Percentiles rank a stretch among this genome's conserved stretches.
Evolutionary conservation across 2,113 vertebrate species (phyloP).

Genomic region (Eudyptes chrysolophus): DNA sequence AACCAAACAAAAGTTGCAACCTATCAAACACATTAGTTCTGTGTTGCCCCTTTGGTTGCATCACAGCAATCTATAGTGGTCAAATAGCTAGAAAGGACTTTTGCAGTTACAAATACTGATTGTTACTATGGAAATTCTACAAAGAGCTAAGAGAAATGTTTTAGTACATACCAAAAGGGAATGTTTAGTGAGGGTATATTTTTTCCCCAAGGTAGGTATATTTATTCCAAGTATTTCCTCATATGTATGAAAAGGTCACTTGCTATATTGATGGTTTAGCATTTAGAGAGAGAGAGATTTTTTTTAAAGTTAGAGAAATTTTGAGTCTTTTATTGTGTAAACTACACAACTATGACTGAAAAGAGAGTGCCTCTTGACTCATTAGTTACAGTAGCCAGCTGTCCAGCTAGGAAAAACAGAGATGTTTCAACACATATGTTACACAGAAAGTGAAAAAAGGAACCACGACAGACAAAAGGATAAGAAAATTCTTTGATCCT

Average conservation of each 20-base stretch:
- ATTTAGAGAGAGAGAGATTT: background rate
- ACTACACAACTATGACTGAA: background rate
- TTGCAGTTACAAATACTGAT: background rate
- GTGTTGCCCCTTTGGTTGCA: background rate
- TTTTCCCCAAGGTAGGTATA: background rate
- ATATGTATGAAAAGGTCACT: background rate
- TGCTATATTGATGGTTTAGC: background rate
- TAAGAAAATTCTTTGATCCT: background rate
- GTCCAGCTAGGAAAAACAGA: background rate
- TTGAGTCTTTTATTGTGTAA: background rate
- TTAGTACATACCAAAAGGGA: background rate
- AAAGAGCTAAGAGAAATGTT: background rate
- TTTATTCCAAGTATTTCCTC: background rate
- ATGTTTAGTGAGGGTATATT: background rate
- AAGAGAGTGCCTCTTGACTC: background rate
- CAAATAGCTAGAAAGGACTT: background rate
- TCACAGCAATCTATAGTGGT: background rate
- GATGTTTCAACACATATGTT: background rate
- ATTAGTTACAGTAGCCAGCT: background rate
- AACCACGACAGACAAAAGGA: background rate
- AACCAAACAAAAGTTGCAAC: background rate
- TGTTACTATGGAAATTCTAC: background rate
- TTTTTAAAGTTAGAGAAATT: background rate
- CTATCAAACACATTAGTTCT: background rate
- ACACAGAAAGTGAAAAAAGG: background rate